phyloP scores from a whole-genome alignment of 2,888 invertebrate genomes.

The Melieria picta region DNA sequence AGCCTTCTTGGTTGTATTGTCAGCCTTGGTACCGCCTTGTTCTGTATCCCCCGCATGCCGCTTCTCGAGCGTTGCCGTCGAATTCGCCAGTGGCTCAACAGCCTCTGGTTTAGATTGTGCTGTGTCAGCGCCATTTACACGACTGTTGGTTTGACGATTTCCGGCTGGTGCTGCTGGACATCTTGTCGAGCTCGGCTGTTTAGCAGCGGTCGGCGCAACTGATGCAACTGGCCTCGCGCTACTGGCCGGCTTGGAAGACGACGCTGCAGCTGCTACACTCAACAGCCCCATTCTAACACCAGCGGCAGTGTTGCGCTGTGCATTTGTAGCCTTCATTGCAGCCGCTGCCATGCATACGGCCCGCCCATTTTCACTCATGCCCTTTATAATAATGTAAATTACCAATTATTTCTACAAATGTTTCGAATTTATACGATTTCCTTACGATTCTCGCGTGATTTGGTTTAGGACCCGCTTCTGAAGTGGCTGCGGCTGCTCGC shows the following conservation, averaged over 20 bases:
- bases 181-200: neutral
- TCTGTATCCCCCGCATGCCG: neutral
- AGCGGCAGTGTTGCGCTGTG: neutral
- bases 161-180: neutral
- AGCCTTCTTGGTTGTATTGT: constrained; percentile 16
- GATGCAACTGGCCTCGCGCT: neutral
- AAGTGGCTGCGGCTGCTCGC: constrained; percentile 7
- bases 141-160: neutral
- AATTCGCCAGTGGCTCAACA: neutral
- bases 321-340: constrained; percentile 6
- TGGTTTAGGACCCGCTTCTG: neutral
- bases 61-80: constrained; percentile 3
- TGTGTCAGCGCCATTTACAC: neutral
- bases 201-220: neutral
- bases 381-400: neutral
- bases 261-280: neutral
- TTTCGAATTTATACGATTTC: neutral
- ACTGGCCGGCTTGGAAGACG: neutral
- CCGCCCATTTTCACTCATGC: constrained; percentile 16
- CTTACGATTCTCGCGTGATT: constrained; percentile 16
- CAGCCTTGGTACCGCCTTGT: neutral
- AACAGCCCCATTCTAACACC: neutral
- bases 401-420: neutral
- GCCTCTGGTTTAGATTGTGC: neutral
- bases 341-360: neutral